Percentiles rank a stretch among this genome's conserved stretches.
Conservation (phyloP, 2,888 invertebrate species). For the Smittia sp. region DNA sequence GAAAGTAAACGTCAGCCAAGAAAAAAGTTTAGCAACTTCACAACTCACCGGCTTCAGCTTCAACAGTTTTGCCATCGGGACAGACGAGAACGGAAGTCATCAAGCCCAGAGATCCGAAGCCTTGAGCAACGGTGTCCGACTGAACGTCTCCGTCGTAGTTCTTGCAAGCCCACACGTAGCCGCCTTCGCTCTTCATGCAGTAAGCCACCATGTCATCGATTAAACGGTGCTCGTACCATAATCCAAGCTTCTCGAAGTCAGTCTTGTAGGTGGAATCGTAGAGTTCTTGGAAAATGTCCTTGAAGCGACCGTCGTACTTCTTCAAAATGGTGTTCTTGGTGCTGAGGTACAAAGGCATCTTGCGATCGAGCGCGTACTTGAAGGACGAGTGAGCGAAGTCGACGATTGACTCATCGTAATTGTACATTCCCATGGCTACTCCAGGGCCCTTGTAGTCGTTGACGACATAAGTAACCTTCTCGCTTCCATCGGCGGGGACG, state of each 20-base stretch:
- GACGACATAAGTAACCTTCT: slow-evolving; percentile 70
- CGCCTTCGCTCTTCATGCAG: slow-evolving; percentile 95
- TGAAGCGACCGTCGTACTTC: slow-evolving; percentile 93
- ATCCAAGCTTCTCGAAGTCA: slow-evolving; percentile 76
- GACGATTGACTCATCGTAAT: slow-evolving; percentile 89
- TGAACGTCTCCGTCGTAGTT: slow-evolving; percentile 99
- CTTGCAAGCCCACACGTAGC: slow-evolving; percentile 99
- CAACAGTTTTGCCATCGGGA: slow-evolving; percentile 97
- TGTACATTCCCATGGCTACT: slow-evolving; percentile 92
- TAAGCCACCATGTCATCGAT: slow-evolving; percentile 99
- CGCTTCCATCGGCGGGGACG: slow-evolving; percentile 61
- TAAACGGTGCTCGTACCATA: slow-evolving; percentile 97
- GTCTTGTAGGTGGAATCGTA: slow-evolving; percentile 85
- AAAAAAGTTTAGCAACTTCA: no score
- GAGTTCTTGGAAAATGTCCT: slow-evolving; percentile 95
- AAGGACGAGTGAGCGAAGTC: slow-evolving; percentile 96
- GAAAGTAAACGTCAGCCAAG: neutral
- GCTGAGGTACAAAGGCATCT: slow-evolving; percentile 87
- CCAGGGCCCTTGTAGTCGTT: slow-evolving; percentile 85
- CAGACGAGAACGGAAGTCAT: slow-evolving; percentile 98
- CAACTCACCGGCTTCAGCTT: slow-evolving; percentile 74
- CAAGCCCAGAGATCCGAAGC: slow-evolving; percentile 90
- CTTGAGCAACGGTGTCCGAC: slow-evolving; percentile 97
- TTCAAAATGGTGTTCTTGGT: slow-evolving; percentile 97
- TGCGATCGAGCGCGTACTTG: slow-evolving; percentile 73